These are phyloP conservation scores for Tricholauxania praeusta DNA, from an alignment of 2,888 invertebrate genomes.

Conservation along the genomic window DNA sequence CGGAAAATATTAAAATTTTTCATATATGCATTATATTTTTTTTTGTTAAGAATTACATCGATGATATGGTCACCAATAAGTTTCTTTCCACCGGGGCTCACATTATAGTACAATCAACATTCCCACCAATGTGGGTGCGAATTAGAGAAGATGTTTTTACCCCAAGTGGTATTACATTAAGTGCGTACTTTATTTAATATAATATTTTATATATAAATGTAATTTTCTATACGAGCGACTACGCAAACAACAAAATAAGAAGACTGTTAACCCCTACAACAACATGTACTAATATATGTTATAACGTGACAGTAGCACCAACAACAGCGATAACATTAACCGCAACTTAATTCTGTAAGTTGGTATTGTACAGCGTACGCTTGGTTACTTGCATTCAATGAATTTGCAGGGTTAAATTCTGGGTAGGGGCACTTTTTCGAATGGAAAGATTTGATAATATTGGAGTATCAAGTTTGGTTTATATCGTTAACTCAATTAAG, in stretches of 20 bases:
- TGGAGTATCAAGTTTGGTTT: too few species aligned
- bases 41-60: too few species aligned
- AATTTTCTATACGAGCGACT: slow-evolving; percentile 33
- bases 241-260: slow-evolving; percentile 40
- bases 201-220: slow-evolving; percentile 30
- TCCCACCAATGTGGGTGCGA: too few species aligned
- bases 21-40: too few species aligned
- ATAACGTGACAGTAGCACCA: slow-evolving; percentile 1
- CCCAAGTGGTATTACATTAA: slow-evolving; percentile 7
- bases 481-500: too few species aligned
- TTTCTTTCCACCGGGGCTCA: too few species aligned
- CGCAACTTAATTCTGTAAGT: slow-evolving; percentile 35
- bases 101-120: too few species aligned
- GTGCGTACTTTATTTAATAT: slow-evolving; percentile 13
- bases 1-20: too few species aligned
- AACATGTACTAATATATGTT: not conserved
- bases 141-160: slow-evolving; percentile 8
- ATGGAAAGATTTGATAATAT: too few species aligned
- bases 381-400: slow-evolving; percentile 37
- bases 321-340: slow-evolving; percentile 30
- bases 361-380: slow-evolving; percentile 20
- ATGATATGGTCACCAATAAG: too few species aligned
- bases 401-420: not conserved
- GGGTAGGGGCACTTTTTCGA: too few species aligned
- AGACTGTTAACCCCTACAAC: slow-evolving; percentile 33